phyloP scores from a whole-genome alignment of 2,113 vertebrate species.

The Illadopsis cleaveri region DNA sequence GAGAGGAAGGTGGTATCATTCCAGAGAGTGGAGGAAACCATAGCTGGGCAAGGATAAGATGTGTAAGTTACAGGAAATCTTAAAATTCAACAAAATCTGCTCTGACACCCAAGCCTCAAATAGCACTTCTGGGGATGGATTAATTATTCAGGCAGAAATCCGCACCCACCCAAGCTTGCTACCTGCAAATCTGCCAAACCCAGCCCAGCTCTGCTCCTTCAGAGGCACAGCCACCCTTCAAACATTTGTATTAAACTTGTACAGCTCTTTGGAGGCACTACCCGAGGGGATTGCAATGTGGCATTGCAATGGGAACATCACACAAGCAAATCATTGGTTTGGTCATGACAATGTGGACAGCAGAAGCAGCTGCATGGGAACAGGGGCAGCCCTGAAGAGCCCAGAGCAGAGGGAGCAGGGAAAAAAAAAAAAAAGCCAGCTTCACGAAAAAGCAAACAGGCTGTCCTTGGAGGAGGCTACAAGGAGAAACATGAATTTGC shows the following conservation, averaged over 20 bases:
- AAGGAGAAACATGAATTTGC: not conserved
- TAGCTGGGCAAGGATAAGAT: not conserved
- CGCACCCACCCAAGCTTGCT: constrained; percentile 16
- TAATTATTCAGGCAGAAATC: constrained; percentile 55
- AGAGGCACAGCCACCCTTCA: not conserved
- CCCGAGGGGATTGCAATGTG: not conserved
- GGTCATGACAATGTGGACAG: not conserved
- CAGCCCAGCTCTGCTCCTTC: not conserved
- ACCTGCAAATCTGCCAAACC: constrained; percentile 19
- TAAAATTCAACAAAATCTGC: constrained; percentile 55
- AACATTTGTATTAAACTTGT: not conserved
- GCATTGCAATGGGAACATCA: not conserved
- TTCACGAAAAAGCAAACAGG: not conserved
- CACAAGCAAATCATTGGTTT: not conserved
- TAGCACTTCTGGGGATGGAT: constrained; percentile 16
- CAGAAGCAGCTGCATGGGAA: not conserved
- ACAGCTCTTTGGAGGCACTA: not conserved
- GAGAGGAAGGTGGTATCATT: not conserved
- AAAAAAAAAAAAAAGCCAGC: not conserved
- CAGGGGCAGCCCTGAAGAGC: not conserved
- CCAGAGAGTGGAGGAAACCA: not conserved
- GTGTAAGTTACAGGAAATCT: constrained; percentile 38
- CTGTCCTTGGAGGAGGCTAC: not conserved
- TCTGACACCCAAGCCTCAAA: constrained; percentile 45
- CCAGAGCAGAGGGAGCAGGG: not conserved